Conservation (phyloP, 2,888 invertebrate genomes). For the Apocheima hispidaria region DNA sequence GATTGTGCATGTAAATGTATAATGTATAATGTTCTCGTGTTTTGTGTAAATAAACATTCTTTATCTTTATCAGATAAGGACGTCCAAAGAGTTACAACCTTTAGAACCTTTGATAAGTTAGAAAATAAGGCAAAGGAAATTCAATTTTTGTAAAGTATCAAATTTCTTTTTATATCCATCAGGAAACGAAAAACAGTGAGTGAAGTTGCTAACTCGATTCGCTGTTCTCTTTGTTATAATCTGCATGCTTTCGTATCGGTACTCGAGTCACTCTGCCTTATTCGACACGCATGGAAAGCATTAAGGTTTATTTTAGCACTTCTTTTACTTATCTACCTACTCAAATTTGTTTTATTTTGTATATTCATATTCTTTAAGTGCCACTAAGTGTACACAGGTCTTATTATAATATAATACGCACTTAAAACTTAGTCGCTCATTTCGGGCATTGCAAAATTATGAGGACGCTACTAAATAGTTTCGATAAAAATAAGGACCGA, state of each 20-base stretch:
- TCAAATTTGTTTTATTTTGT: too few species aligned
- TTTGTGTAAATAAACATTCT: not conserved
- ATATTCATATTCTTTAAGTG: too few species aligned
- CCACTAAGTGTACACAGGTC: too few species aligned
- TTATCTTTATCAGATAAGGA: not conserved
- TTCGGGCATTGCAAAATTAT: too few species aligned
- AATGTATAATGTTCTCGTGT: too few species aligned
- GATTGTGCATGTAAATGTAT: too few species aligned
- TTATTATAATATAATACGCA: too few species aligned
- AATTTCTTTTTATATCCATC: conserved; percentile 5
- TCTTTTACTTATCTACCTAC: not conserved
- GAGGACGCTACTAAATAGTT: too few species aligned
- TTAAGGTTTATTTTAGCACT: conserved; percentile 5
- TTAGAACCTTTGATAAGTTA: not conserved
- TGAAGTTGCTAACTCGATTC: conserved; percentile 17
- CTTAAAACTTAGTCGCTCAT: too few species aligned
- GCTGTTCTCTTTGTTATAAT: conserved; percentile 8
- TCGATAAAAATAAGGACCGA: too few species aligned
- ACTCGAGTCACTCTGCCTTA: conserved; percentile 11
- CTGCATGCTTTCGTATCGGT: conserved; percentile 7
- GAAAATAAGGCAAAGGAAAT: not conserved
- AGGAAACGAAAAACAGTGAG: conserved; percentile 5
- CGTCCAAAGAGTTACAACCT: not conserved
- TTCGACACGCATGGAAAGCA: conserved; percentile 20
- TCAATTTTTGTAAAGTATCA: not conserved